phyloP scores from a whole-genome alignment of 2,888 invertebrate species.

The Chrysotoxum bicinctum region DNA sequence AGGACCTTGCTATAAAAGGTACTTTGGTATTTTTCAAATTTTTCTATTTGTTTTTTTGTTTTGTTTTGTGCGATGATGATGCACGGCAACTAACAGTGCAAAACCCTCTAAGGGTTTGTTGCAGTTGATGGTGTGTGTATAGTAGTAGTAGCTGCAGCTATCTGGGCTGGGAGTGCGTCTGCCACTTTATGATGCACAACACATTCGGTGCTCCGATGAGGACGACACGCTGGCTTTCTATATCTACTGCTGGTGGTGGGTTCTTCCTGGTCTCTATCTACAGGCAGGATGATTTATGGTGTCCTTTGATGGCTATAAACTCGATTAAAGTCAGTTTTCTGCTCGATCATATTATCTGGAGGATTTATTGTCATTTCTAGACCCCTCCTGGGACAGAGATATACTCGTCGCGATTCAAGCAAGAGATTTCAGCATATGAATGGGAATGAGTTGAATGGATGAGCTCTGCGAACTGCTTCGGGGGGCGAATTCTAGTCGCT shows the following conservation, averaged over 20 bases:
- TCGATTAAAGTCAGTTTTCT: conserved; percentile 73
- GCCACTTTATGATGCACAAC: conserved; percentile 56
- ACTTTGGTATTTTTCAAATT: conserved; percentile 54
- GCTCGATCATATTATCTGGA: conserved; percentile 72
- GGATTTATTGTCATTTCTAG: conserved; percentile 72
- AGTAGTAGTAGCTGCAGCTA: conserved; percentile 31
- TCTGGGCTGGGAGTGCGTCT: conserved; percentile 63
- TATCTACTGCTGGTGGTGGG: conserved; percentile 32
- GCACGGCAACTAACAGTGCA: conserved; percentile 29
- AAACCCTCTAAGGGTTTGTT: conserved; percentile 57
- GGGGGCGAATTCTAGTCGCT: conserved; percentile 51
- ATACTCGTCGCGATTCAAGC: conserved; percentile 21
- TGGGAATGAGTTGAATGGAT: conserved; percentile 40
- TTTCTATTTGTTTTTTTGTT: conserved; percentile 30
- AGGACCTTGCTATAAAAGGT: conserved; percentile 32
- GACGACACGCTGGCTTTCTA: conserved; percentile 20
- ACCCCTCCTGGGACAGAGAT: conserved; percentile 66
- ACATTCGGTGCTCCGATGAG: conserved; percentile 29
- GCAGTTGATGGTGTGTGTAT: conserved; percentile 48
- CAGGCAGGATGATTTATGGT: conserved; percentile 67
- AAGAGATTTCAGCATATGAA: conserved; percentile 46
- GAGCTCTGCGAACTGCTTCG: conserved; percentile 7
- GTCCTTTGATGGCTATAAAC: conserved; percentile 73
- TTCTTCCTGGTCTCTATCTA: conserved; percentile 51
- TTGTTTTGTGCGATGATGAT: conserved; percentile 32